Evolutionary conservation across 2,113 vertebrate species (phyloP).

Genomic region (Sigmodon hispidus): DNA sequence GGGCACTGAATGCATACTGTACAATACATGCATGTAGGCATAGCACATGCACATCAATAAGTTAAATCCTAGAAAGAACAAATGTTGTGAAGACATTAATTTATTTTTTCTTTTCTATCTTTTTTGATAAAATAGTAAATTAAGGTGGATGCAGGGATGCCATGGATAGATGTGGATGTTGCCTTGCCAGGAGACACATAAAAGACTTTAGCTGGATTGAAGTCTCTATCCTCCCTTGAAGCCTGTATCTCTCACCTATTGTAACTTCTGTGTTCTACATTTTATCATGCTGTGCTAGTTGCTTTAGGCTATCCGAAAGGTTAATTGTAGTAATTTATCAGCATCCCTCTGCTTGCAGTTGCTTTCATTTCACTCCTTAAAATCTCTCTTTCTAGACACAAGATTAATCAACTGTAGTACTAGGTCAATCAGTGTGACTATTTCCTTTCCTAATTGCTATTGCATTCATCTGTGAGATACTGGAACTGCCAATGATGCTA

Average conservation of each 20-base stretch:
- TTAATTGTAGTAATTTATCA: slow-evolving; percentile 77
- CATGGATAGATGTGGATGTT: background rate
- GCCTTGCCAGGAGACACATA: slow-evolving; percentile 1
- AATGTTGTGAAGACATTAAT: background rate
- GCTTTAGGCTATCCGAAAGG: slow-evolving; percentile 74
- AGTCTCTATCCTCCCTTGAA: slow-evolving; percentile 49
- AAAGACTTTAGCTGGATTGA: slow-evolving; percentile 47
- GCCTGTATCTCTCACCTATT: slow-evolving; percentile 64
- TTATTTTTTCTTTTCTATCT: background rate
- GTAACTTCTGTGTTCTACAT: slow-evolving; percentile 62
- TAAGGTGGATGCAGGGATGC: background rate
- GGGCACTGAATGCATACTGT: background rate
- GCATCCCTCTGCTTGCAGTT: slow-evolving; percentile 60
- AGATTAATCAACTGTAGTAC: slow-evolving; percentile 72
- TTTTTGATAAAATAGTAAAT: background rate
- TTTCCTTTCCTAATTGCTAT: slow-evolving; percentile 55
- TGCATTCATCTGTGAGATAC: slow-evolving; percentile 13
- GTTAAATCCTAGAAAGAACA: background rate
- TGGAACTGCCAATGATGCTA: slow-evolving; percentile 6
- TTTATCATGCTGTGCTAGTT: slow-evolving; percentile 69
- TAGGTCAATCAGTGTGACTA: slow-evolving; percentile 58
- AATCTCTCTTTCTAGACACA: slow-evolving; percentile 57
- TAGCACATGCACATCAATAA: background rate
- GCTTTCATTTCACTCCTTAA: slow-evolving; percentile 69
- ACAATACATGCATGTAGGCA: background rate